Evolutionary conservation across 2,888 invertebrate genomes (phyloP), one percentile per base, ranked within the genome.

Genomic region (Empis stercorea): DNA sequence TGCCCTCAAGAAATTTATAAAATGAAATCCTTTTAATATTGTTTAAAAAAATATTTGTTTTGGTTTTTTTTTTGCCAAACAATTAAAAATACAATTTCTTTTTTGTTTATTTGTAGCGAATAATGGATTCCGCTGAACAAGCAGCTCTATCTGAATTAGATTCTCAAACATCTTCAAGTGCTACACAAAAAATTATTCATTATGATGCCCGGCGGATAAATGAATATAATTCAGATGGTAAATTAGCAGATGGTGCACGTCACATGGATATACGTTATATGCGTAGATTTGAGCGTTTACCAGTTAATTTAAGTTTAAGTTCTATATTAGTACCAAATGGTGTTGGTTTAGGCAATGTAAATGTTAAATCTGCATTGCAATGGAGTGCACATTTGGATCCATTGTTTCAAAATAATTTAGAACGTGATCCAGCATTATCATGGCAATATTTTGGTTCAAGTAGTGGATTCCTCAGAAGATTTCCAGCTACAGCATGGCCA

Each of bases 381-480:
- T 99, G 97, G 97, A 94, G 95, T 46, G 84, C 88, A 57, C 85
- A 87, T 62, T 74, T 99, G 63, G 92, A 96, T 68, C 81, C 84
- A 16, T 74, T 87, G 52, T 96, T 95, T 70, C 80, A 81, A 57
- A 85, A 85, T 64, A 96, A 96, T 73, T 87, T 87, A 64, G 84
- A 88, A 63, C 80, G 81, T 54, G 92, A 95, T 71, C 87, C 92
- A 1, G 84, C 87, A 2, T 74, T 95, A 38, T 88, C 91, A n/a
- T 99, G 96, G 93, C 99, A 99, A 72, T 95, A 94, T 72, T 99
- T 93, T 71, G 95, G 97, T 45, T 93, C 94, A 46, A 85, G 93
- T n/a, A 76, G 83, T 2, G 99, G 99, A 44, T 96, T 96, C 70
- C 80, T 97, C 67, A 75, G 97, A 59, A 80, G 93, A 61, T 99